phyloP scores from a whole-genome alignment of 2,113 vertebrate species.

The Trematomus loennbergii region DNA sequence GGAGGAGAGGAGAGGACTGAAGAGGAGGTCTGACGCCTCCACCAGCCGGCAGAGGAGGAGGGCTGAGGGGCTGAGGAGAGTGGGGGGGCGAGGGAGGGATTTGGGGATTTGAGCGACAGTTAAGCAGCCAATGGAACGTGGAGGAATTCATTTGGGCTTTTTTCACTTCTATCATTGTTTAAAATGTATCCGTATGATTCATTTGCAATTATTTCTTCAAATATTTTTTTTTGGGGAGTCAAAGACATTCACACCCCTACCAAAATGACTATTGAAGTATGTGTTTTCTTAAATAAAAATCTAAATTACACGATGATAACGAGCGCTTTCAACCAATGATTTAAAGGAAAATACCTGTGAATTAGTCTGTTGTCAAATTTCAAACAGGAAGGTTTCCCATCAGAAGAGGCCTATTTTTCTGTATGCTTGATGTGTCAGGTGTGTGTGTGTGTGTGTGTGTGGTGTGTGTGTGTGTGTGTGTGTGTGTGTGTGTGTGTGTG shows the following conservation, averaged over 20 bases:
- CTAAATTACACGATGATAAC: neutral
- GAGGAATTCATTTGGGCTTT: slow-evolving; percentile 21
- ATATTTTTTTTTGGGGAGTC: neutral
- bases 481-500: neutral
- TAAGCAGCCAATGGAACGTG: slow-evolving; percentile 68
- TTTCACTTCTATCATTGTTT: neutral
- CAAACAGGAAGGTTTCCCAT: neutral
- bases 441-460: neutral
- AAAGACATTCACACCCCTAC: neutral
- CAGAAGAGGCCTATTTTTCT: neutral
- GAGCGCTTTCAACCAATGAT: neutral
- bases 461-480: slow-evolving; percentile 1
- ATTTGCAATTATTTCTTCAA: too few relatives aligned
- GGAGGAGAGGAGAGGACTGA: slow-evolving; percentile 55
- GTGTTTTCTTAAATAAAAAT: neutral
- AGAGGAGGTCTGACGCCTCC: slow-evolving; percentile 69
- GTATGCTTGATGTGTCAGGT: neutral
- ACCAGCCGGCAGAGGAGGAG: slow-evolving; percentile 64
- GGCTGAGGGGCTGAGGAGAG: slow-evolving; percentile 37
- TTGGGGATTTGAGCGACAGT: slow-evolving; percentile 65
- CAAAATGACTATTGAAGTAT: neutral
- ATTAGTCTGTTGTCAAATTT: neutral
- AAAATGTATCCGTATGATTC: neutral
- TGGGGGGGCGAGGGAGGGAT: slow-evolving; percentile 47
- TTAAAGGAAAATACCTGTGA: neutral